Base-by-base conservation (phyloP, 1,140 invertebrate species). In the Drosophila bipectinata region DNA sequence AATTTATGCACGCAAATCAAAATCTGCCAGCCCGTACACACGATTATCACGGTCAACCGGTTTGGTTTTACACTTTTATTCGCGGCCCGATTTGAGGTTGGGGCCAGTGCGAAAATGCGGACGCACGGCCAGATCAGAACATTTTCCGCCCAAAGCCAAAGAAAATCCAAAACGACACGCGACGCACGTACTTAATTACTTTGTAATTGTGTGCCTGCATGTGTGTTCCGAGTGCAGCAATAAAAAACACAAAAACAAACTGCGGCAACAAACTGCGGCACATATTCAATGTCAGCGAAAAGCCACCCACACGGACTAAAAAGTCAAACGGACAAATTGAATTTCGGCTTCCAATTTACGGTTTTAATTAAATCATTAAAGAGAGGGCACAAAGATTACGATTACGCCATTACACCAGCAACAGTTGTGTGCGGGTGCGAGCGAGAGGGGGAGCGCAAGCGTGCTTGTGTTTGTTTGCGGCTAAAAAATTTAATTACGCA, bases 321-420 rank as follows among this genome's bases (percentile, higher is more conserved):
- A 55, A 66, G 61, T 64, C 63, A 68, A 84, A 56, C 60, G 67
- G 56, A 60, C 79, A 87, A 85, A 85, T 87, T 87, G 79, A 87
- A 88, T 87, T 87, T 87, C 71, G 78, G 52, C 34, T 57, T 87
- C 71, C 83, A 87, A 87, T 79, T 87, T 82, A 72, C 71, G 79
- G 78, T 76, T 76, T 87, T 82, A 87, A 87, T 87, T 87, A 78
- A 87, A 87, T 82, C 79, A 87, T 87, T 88, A 76, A 82, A 77
- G 64, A 64, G 75, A 63, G 82, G 82, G 74, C 83, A 82, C 74
- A 87, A 85, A 87, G 83, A 87, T 87, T 87, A 87, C 83, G 83
- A 88, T 88, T 87, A 87, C 82, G 82, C 83, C 82, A 87, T 79
- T 75, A 84, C 39, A 75, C 37, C 48, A 56, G 32, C 32, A 3